Conservation (phyloP, 2,888 invertebrate species). For the Oxystoma pomonae region DNA sequence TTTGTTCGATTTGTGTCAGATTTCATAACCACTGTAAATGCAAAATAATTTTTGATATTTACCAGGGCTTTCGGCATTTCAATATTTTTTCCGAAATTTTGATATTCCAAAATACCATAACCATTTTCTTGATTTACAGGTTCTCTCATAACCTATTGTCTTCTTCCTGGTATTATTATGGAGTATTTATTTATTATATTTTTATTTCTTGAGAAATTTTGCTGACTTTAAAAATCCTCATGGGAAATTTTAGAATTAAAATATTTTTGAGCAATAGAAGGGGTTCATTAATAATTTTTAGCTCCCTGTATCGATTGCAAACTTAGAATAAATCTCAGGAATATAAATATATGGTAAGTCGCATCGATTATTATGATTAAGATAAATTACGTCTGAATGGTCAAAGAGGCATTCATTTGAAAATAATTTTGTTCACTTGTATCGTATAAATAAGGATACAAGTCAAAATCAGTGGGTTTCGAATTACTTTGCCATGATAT, state of each 20-base stretch:
- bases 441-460: no score
- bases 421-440: background rate
- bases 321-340: background rate
- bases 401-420: background rate
- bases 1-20: background rate
- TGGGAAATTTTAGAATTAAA: background rate
- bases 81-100: background rate
- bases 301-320: background rate
- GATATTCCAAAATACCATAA: background rate
- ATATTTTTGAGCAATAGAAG: background rate
- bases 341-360: background rate
- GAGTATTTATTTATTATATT: background rate
- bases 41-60: conserved; percentile 1
- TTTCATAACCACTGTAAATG: background rate
- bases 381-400: background rate
- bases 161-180: background rate
- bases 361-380: background rate
- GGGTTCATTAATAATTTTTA: background rate
- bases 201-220: background rate
- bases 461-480: no score
- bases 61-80: conserved; percentile 3
- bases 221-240: background rate
- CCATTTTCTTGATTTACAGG: background rate
- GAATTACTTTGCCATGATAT: no score
- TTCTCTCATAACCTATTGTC: background rate